These are phyloP conservation scores for Colius striatus DNA, from an alignment of 2,113 vertebrate species.

Conservation along the genomic window DNA sequence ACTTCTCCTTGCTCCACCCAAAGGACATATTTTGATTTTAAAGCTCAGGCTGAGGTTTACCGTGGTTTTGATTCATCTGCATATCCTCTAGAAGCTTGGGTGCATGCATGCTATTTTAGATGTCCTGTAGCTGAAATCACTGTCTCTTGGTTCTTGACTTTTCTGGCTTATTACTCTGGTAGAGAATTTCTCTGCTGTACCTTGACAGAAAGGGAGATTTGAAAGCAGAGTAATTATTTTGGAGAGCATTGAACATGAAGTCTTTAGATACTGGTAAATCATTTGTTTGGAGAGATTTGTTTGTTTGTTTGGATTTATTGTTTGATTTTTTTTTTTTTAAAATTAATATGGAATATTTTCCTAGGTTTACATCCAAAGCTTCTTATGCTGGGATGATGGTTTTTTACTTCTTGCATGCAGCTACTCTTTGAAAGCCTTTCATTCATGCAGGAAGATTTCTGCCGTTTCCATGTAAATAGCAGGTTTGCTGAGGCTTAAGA, in stretches of 20 bases:
- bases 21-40: neutral
- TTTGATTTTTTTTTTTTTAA: neutral
- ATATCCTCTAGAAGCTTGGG: neutral
- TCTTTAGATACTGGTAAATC: neutral
- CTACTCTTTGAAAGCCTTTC: neutral
- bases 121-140: neutral
- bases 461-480: neutral
- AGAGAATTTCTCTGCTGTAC: neutral
- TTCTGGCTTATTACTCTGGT: neutral
- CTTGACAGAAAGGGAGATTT: neutral
- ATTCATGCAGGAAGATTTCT: neutral
- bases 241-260: neutral
- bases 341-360: neutral
- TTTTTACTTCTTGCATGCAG: neutral
- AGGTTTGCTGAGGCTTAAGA: neutral
- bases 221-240: neutral
- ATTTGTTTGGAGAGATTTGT: neutral
- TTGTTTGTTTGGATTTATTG: too few relatives aligned
- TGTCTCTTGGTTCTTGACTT: neutral
- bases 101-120: neutral
- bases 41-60: neutral
- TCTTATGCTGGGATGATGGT: neutral
- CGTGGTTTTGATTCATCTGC: neutral
- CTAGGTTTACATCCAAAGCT: neutral
- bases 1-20: neutral